These are phyloP conservation scores for Cheumatopsyche charites DNA, from an alignment of 1,140 invertebrate species.

Conservation along the genomic window DNA sequence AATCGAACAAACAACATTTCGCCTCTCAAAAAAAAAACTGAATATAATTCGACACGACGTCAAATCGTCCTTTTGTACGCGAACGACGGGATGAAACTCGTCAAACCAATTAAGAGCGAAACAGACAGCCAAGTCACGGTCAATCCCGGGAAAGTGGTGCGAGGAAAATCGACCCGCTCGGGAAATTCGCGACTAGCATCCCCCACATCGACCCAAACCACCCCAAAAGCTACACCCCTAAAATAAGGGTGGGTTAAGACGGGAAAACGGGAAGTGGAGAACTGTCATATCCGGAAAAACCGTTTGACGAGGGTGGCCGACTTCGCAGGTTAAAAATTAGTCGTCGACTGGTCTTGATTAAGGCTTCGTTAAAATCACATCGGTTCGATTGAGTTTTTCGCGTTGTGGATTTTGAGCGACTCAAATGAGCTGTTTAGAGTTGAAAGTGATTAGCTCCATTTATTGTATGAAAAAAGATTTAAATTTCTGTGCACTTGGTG, in stretches of 20 bases:
- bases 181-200: too few relatives aligned
- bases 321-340: not conserved
- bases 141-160: not conserved
- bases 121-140: not conserved
- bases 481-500: too few relatives aligned
- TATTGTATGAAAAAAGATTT: too few relatives aligned
- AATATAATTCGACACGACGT: not conserved
- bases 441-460: too few relatives aligned
- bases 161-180: too few relatives aligned
- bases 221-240: too few relatives aligned
- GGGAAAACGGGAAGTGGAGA: not conserved
- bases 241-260: too few relatives aligned
- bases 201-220: too few relatives aligned
- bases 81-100: not conserved
- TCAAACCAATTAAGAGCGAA: conserved; percentile 12
- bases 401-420: too few relatives aligned
- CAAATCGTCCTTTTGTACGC: not conserved
- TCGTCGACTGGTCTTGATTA: not conserved
- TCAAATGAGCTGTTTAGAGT: too few relatives aligned
- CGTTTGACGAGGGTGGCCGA: not conserved
- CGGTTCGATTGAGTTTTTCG: not conserved
- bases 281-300: not conserved
- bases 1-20: too few relatives aligned
- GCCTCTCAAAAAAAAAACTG: too few relatives aligned
- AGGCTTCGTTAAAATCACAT: conserved; percentile 15